Evolutionary conservation across 2,797 vertebrate genomes (phyloP), one percentile per base, ranked within the genome.

Genomic region (Cheirogaleus major): DNA sequence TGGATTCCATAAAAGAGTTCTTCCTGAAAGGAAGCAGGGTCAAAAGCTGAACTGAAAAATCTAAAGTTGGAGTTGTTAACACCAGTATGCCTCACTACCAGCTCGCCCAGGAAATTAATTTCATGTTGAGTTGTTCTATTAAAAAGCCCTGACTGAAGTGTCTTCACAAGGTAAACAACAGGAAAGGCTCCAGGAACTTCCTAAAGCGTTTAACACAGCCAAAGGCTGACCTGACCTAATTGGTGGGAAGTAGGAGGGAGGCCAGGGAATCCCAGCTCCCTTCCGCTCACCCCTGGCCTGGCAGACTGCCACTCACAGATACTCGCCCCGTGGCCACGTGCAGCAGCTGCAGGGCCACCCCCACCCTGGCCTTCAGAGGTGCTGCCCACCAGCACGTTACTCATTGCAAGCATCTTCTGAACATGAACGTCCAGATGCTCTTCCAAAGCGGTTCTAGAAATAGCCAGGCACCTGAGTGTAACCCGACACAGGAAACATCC

Each of bases 391-490:
- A n/a, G 91, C 61, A 5, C 22, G 27, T n/a, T 35, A 10, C 59
- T 88, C 89, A 65, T 25, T 14, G 43, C 12, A 35, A 70, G 41
- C 78, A 70, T 85, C 93, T 76, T 82, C 88, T 38, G 32, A 90
- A 61, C 89, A 38, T 18, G 17, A 72, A 35, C 2, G 5, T 92
- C 86, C 95, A 93, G 93, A 69, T 76, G 57, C 72, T 73, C 48
- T 75, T 69, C 17, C 92, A 94, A 82, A 63, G 91, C 70, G 23
- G 45, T 55, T 93, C 91, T 85, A 80, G 93, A 95, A 97, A 88
- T 63, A 95, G 57, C 84, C 52, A 57, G 78, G 92, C 81, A 96
- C 96, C 95, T 95, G 90, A 93, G 65, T 41, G 78, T 63, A 89
- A 69, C 23, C 78, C 1, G 3, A 95, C 78, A 57, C 87, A 27